phyloP scores from a whole-genome alignment of 2,113 vertebrate species.

The Oryzias woworae region DNA sequence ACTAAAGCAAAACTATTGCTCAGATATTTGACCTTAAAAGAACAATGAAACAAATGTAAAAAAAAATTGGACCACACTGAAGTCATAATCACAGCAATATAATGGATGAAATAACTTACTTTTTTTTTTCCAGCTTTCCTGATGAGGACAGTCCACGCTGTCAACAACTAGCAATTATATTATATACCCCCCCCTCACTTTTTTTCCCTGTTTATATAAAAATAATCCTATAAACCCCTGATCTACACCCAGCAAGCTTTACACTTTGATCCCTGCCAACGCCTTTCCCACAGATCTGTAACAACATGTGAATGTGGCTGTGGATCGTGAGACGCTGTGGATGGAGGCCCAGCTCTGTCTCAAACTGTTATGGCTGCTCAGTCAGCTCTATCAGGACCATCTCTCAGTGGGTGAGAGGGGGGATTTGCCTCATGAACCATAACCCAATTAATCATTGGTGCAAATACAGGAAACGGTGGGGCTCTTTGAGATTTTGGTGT shows the following conservation, averaged over 20 bases:
- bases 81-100: not conserved
- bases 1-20: no score
- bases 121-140: not conserved
- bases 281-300: constrained; percentile 4
- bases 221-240: constrained; percentile 9
- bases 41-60: no score
- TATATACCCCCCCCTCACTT: not conserved
- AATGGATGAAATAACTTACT: not conserved
- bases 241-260: constrained; percentile 8
- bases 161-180: constrained; percentile 6
- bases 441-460: constrained; percentile 57
- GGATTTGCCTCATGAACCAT: constrained; percentile 52
- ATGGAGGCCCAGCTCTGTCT: constrained; percentile 26
- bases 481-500: constrained; percentile 18
- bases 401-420: constrained; percentile 23
- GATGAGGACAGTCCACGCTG: not conserved
- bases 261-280: constrained; percentile 4
- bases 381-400: constrained; percentile 27
- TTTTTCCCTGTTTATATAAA: not conserved
- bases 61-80: not conserved
- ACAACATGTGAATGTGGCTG: constrained; percentile 36
- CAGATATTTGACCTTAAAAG: no score
- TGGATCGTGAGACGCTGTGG: constrained; percentile 22
- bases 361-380: constrained; percentile 35
- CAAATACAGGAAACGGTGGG: constrained; percentile 26